These are phyloP conservation scores for Plecturocebus donacophilus DNA, from an alignment of 2,113 vertebrate genomes.

Conservation along the genomic window DNA sequence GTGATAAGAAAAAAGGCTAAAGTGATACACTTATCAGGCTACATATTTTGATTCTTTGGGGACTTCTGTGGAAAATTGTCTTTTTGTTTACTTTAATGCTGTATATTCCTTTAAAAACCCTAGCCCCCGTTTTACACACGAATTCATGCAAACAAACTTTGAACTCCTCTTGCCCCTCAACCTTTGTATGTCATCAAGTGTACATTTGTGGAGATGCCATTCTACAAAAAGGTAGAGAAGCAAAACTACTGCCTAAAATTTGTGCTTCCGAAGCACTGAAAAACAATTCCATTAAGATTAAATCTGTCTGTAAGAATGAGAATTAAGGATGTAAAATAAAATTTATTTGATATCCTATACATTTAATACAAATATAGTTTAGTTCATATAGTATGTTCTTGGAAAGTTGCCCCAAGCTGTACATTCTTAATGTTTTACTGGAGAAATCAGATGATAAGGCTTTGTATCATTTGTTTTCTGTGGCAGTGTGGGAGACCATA, in stretches of 20 bases:
- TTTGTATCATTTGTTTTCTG: conserved; percentile 31
- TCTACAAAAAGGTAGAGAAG: not conserved
- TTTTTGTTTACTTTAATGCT: conserved; percentile 11
- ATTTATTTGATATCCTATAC: not conserved
- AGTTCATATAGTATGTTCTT: not conserved
- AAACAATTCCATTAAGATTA: not conserved
- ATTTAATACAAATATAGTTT: conserved; percentile 15
- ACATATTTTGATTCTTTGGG: conserved; percentile 10
- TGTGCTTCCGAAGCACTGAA: conserved; percentile 14
- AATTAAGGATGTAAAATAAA: not conserved
- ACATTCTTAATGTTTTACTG: conserved; percentile 6
- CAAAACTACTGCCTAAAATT: not conserved
- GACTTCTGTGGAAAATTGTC: conserved; percentile 1
- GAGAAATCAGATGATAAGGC: not conserved
- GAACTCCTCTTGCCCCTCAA: not conserved
- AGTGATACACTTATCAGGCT: not conserved
- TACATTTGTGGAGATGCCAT: not conserved
- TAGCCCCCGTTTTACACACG: not conserved
- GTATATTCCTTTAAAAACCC: not conserved
- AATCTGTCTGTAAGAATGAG: not conserved
- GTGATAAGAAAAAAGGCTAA: not conserved
- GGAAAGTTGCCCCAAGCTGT: conserved; percentile 20
- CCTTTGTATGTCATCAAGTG: conserved; percentile 20
- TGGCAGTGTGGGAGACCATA: not conserved
- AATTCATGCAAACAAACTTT: not conserved